Percentiles rank a stretch among this genome's conserved stretches.
Evolutionary conservation across 2,113 vertebrate genomes (phyloP).

Genomic region (Thryonomys swinderianus): DNA sequence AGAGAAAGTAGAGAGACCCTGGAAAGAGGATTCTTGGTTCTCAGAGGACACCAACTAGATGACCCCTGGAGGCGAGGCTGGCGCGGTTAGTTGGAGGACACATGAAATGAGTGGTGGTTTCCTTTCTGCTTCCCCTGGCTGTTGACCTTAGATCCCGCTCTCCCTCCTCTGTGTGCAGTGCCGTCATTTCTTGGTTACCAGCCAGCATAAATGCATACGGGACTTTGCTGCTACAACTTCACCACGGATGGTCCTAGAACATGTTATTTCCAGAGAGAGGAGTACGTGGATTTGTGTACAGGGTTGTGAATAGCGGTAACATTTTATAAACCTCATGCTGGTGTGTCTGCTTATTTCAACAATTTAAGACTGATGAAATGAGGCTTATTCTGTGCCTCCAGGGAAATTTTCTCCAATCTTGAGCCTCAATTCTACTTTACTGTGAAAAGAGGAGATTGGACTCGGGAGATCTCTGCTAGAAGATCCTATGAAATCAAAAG

Average conservation of each 20-base stretch:
- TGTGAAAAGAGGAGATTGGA: constrained; percentile 8
- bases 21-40: background rate
- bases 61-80: background rate
- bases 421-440: background rate
- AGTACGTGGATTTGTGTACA: background rate
- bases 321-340: constrained; percentile 16
- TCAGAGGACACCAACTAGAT: background rate
- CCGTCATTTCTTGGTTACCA: background rate
- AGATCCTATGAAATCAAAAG: background rate
- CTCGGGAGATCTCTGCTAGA: background rate
- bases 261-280: constrained; percentile 2
- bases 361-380: background rate
- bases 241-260: constrained; percentile 1
- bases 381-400: background rate
- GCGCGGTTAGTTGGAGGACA: background rate
- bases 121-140: background rate
- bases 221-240: background rate
- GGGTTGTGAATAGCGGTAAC: background rate
- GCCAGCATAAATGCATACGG: background rate
- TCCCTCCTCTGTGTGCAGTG: background rate
- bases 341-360: background rate
- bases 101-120: background rate
- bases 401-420: constrained; percentile 45
- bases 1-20: background rate
- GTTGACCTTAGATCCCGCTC: background rate